Evolutionary conservation across 2,888 invertebrate species (phyloP).

Genomic region (Tanytarsus gracilentus): DNA sequence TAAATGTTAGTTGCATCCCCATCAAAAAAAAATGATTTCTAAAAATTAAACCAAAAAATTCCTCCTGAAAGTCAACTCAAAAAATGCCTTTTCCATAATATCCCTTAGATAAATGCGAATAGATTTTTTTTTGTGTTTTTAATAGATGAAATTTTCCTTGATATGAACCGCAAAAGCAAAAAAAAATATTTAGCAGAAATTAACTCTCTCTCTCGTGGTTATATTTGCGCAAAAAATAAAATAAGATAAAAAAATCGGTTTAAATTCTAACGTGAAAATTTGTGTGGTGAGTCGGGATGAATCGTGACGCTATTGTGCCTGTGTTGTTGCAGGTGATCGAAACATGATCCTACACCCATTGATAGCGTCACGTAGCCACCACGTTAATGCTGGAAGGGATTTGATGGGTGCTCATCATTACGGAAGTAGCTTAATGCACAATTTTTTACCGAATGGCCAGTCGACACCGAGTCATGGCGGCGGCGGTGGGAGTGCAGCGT

Average conservation of each 20-base stretch:
- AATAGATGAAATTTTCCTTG: not conserved
- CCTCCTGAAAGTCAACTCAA: conserved; percentile 7
- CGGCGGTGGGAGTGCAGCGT: conserved; percentile 34
- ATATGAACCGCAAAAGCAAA: conserved; percentile 16
- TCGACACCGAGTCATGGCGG: not conserved
- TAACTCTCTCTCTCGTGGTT: conserved; percentile 9
- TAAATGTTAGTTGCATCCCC: conserved; percentile 34
- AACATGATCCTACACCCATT: conserved; percentile 31
- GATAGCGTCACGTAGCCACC: conserved; percentile 33
- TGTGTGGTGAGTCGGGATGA: not conserved
- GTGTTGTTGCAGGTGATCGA: conserved; percentile 33
- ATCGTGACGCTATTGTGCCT: conserved; percentile 33
- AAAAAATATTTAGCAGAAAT: conserved; percentile 26
- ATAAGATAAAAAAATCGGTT: not conserved
- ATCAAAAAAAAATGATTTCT: conserved; percentile 29
- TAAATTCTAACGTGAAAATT: conserved; percentile 3
- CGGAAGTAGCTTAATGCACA: conserved; percentile 4
- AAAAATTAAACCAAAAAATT: conserved; percentile 8
- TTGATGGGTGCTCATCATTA: conserved; percentile 19
- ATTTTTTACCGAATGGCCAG: conserved; percentile 16
- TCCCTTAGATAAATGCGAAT: conserved; percentile 9
- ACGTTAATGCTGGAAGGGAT: conserved; percentile 32
- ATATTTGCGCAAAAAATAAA: not conserved
- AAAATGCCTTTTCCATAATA: conserved; percentile 3
- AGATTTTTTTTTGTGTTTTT: conserved; percentile 13